Base-by-base conservation (phyloP, 2,888 invertebrate genomes). In the Biston betularia region DNA sequence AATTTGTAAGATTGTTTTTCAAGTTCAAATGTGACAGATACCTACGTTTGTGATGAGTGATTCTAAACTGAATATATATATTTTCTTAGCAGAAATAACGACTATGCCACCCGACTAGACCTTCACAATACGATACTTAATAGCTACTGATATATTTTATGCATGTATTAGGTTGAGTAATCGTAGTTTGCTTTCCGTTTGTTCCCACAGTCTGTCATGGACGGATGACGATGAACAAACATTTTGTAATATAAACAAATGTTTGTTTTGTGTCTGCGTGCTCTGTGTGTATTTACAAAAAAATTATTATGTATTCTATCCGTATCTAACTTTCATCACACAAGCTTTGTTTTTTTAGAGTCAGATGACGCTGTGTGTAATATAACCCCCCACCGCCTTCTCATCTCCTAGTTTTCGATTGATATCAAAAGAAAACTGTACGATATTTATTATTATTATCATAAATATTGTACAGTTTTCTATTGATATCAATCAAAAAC, bases 1-100 rank as follows among this genome's bases (percentile, higher is more conserved):
- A 38, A 53, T 24, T 12, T 46, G 9, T 46, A 61, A 53, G 38
- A 38, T 61, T 46, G 46, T 44, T 50, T 38, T 49, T n/a, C 14
- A 52, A 49, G 9, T 50, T 50, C 24, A 57, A 15, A 12, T 38
- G 57, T 57, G 38, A 38, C 14, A n/a, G 46, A 48, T 38, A 49
- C 42, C n/a, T n/a, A n/a, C n/a, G 48, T 24, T 50, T 50, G 49
- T 40, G 40, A 40, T 52, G 35, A 52, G 9, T 14, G 40, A 40
- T 15, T 40, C 40, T 40, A 40, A 40, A 54, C 24, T 24, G n/a
- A 14, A 14, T 10, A 40, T 11, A 54, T 15, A 14, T 10, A n/a
- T n/a, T 52, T 35, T 50, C n/a, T 14, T 52, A 52, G 10, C 9
- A 52, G n/a, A n/a, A 49, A 15, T 24, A 49, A 15, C 6, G 1